Evolutionary conservation across 2,797 vertebrate genomes (phyloP), one percentile per base, ranked within the genome.

Genomic region (Mustela erminea): DNA sequence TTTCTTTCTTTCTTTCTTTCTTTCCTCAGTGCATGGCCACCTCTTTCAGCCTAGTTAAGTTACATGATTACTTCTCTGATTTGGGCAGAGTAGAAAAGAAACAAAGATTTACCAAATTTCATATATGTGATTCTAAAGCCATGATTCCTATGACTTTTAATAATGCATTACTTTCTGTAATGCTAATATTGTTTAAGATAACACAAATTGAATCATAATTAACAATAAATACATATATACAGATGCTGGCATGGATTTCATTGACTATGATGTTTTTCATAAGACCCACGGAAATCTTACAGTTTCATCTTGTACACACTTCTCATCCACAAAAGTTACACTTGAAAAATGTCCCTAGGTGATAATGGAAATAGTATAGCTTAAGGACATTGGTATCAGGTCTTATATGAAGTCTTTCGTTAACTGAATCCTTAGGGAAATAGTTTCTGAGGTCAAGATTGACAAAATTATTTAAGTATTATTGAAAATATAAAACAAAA

Each of bases 401-500:
- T 46, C 85, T 60, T 52, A 20, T 81, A 86, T 29, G n/a, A 92
- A 95, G 77, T 91, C 92, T 95, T 95, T 43, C 2, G 11, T 89
- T 97, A 90, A 96, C 93, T 25, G 82, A 88, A 84, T 96, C 97
- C 95, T 95, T 32, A 35, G 87, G 95, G 98, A 97, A 98, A 94
- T 87, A 56, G 88, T 97, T 98, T 97, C 96, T 74, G 90, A 98
- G 97, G 96, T 96, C 97, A 96, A 98, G 97, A 96, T 78, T 97
- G 98, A 98, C 98, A 98, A 98, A 98, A 98, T 97, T 97, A 92
- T 97, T 98, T 97, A 98, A 98, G 95, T 97, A 97, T 98, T 98
- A 98, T 94, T 97, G 97, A 98, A 98, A 98, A 98, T 98, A 98
- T 97, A 98, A 98, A 98, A 96, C 87, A 97, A 98, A 98, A 96